phyloP scores from a whole-genome alignment of 2,888 invertebrate species.

The Pyralis farinalis region DNA sequence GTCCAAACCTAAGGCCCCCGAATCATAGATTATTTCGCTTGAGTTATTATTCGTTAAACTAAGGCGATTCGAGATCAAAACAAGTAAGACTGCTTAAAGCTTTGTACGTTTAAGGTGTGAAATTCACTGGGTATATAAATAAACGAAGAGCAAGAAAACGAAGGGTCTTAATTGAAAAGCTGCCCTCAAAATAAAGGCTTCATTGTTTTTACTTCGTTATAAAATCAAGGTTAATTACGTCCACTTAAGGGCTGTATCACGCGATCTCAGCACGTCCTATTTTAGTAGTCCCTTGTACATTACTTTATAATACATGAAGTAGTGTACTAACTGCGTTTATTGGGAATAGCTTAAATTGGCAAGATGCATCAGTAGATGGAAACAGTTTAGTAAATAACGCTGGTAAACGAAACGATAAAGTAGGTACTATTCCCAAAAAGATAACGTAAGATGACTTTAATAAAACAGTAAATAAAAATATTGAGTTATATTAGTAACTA shows the following conservation, averaged over 20 bases:
- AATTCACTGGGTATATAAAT: slow-evolving; percentile 9
- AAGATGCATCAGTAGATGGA: too few relatives aligned
- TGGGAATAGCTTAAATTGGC: too few relatives aligned
- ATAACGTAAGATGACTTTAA: too few relatives aligned
- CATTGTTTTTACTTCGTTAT: slow-evolving; percentile 7
- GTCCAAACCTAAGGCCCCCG: slow-evolving; percentile 31
- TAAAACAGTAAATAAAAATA: too few relatives aligned
- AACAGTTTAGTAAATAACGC: too few relatives aligned
- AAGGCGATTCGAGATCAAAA: slow-evolving; percentile 30
- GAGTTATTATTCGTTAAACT: slow-evolving; percentile 41
- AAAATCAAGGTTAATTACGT: slow-evolving; percentile 6
- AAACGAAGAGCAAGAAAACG: slow-evolving; percentile 5
- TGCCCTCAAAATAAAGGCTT: slow-evolving; percentile 3
- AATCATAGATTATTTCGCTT: slow-evolving; percentile 44
- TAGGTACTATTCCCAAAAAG: too few relatives aligned
- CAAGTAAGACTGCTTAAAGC: slow-evolving; percentile 26
- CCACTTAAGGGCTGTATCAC: background rate
- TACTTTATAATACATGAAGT: too few relatives aligned
- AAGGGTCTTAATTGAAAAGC: slow-evolving; percentile 6
- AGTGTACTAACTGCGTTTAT: too few relatives aligned
- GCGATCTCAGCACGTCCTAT: too few relatives aligned
- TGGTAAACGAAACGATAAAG: too few relatives aligned
- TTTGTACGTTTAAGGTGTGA: slow-evolving; percentile 25
- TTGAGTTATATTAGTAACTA: too few relatives aligned
- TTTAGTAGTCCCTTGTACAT: too few relatives aligned